Conservation (phyloP, 2,888 invertebrate genomes). For the Lasioglossum zephyrum region DNA sequence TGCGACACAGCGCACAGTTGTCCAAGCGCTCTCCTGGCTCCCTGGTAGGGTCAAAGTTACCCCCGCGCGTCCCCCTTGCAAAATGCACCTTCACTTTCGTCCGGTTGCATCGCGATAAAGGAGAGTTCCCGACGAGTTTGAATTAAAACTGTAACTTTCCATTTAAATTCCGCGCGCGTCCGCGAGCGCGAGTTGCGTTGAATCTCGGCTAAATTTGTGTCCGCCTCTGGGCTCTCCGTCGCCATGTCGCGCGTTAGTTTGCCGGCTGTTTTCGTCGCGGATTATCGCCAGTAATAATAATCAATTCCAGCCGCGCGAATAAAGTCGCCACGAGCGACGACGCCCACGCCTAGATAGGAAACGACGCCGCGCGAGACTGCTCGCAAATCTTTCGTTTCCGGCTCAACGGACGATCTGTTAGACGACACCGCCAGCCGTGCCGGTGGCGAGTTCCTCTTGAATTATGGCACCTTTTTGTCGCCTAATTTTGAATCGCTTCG, state of each 20-base stretch:
- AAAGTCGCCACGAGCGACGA: conserved; percentile 14
- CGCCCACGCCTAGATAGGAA: conserved; percentile 50
- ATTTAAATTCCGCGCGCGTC: conserved; percentile 53
- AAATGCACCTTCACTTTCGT: conserved; percentile 40
- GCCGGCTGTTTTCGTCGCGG: conserved; percentile 23
- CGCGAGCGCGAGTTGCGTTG: conserved; percentile 16
- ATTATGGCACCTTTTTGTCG: conserved; percentile 18
- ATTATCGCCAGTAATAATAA: conserved; percentile 66
- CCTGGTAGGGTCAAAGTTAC: conserved; percentile 34
- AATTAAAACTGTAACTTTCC: conserved; percentile 65
- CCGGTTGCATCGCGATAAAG: conserved; percentile 50
- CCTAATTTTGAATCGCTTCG: background rate
- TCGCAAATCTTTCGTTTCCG: conserved; percentile 71
- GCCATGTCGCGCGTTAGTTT: conserved; percentile 26
- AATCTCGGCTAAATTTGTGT: conserved; percentile 61
- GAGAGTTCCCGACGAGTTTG: conserved; percentile 49
- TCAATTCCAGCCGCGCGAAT: conserved; percentile 53
- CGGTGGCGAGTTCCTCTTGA: conserved; percentile 37
- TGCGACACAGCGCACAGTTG: background rate
- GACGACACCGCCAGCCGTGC: conserved; percentile 28
- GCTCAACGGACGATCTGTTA: conserved; percentile 51
- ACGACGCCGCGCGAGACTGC: conserved; percentile 29
- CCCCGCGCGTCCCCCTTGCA: background rate
- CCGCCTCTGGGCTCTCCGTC: background rate
- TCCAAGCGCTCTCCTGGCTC: background rate